phyloP scores from a whole-genome alignment of 2,888 invertebrate genomes.

The Lithophane semibrunnea region DNA sequence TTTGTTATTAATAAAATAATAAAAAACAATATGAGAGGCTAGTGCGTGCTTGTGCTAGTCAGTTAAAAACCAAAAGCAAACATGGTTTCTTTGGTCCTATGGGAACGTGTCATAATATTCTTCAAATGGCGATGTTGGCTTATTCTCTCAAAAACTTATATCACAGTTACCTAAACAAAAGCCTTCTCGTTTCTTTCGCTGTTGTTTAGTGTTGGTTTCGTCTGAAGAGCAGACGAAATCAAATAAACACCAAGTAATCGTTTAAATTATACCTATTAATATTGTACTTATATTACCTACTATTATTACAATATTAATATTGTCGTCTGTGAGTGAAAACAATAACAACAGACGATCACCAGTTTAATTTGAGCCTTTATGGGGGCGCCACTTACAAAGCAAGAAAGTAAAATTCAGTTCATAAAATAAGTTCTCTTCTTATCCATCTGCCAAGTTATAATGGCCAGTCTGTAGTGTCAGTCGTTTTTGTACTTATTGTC shows the following conservation, averaged over 20 bases:
- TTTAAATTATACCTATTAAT: conserved; percentile 38
- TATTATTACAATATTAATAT: conserved; percentile 27
- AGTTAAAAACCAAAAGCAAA: conserved; percentile 21
- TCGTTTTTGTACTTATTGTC: conserved; percentile 48
- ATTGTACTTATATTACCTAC: no score
- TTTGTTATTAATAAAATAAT: no score
- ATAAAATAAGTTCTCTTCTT: conserved; percentile 1
- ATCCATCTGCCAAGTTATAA: conserved; percentile 21
- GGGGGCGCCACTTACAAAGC: background rate
- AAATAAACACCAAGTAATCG: conserved; percentile 5
- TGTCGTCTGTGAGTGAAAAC: conserved; percentile 18
- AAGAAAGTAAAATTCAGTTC: background rate
- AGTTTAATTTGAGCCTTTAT: conserved; percentile 16
- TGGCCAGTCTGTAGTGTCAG: conserved; percentile 11
- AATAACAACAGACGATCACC: conserved; percentile 16
- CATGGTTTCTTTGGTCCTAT: conserved; percentile 19
- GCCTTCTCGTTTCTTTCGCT: background rate
- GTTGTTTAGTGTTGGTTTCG: background rate
- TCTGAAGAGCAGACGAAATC: background rate
- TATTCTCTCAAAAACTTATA: background rate
- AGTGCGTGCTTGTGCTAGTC: conserved; percentile 4
- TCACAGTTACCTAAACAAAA: background rate
- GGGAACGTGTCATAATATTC: background rate
- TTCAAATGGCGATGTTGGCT: conserved; percentile 11
- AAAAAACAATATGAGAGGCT: no score